These are phyloP conservation scores for Merops nubicus DNA, from an alignment of 2,113 vertebrate species.

Conservation along the genomic window DNA sequence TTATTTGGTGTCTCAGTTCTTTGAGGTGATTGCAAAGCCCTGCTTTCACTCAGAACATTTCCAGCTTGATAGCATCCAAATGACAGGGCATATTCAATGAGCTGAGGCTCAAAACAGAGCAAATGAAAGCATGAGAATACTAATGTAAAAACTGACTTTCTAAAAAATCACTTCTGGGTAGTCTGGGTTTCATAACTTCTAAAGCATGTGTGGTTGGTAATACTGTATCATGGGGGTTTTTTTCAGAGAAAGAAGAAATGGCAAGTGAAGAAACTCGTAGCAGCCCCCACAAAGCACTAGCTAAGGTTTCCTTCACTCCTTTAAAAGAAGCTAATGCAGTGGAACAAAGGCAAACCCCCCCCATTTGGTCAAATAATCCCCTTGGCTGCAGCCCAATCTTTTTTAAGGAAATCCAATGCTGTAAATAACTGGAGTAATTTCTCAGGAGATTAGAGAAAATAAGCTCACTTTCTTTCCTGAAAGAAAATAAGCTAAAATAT, in stretches of 20 bases:
- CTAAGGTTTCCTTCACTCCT: not conserved
- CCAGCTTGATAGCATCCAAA: not conserved
- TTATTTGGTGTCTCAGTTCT: not conserved
- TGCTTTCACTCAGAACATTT: not conserved
- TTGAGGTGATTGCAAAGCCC: not conserved
- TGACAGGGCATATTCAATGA: not conserved
- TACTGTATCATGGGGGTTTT: not conserved
- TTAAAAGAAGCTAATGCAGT: conserved; percentile 19
- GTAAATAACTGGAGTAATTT: conserved; percentile 59
- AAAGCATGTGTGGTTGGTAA: not conserved
- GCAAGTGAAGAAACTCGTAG: not conserved
- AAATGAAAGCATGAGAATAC: not conserved
- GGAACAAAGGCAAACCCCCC: not conserved
- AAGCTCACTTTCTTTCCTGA: conserved; percentile 29
- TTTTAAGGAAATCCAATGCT: conserved; percentile 19
- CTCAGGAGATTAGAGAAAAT: conserved; percentile 64
- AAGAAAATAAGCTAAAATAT: conserved; percentile 64
- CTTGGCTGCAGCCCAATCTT: not conserved
- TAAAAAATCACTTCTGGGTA: not conserved
- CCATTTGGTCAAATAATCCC: conserved; percentile 49
- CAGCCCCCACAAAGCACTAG: conserved; percentile 2
- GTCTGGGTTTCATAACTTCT: not conserved
- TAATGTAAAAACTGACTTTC: not conserved
- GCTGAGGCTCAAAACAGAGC: not conserved
- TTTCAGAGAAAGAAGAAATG: not conserved